Conservation (phyloP, 1,140 invertebrate genomes). For the Gonatopus flavifemur region DNA sequence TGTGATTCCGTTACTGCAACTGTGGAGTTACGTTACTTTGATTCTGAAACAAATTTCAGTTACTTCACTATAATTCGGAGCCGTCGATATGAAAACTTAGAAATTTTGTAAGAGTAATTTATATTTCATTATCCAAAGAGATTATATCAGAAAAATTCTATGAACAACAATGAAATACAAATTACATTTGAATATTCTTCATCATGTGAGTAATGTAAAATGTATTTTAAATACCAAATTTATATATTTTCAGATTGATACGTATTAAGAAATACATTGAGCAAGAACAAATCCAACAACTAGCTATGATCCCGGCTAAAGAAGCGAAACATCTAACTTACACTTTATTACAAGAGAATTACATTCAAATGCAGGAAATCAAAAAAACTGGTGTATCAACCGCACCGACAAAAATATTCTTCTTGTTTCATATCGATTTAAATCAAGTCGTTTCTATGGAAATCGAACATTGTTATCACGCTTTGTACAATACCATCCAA, state of each 20-base stretch:
- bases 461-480: conserved; percentile 75
- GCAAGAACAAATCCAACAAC: conserved; percentile 84
- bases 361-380: conserved; percentile 70
- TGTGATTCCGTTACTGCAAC: no score
- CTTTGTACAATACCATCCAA: conserved; percentile 71
- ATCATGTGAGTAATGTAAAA: no score
- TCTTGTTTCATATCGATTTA: conserved; percentile 74
- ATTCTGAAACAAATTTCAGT: no score
- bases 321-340: conserved; percentile 85
- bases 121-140: no score
- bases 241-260: conserved; percentile 69
- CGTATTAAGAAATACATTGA: conserved; percentile 78
- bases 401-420: conserved; percentile 70
- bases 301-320: conserved; percentile 86
- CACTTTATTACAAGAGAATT: conserved; percentile 78
- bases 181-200: no score
- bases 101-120: not conserved
- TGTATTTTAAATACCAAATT: no score
- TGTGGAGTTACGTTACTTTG: no score
- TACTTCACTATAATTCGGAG: no score
- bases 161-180: no score
- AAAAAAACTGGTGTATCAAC: conserved; percentile 53
- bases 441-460: conserved; percentile 72
- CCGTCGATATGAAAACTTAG: no score
- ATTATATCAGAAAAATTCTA: no score